Conservation (phyloP, 1,140 invertebrate species). For the Steinernema khuongi region DNA sequence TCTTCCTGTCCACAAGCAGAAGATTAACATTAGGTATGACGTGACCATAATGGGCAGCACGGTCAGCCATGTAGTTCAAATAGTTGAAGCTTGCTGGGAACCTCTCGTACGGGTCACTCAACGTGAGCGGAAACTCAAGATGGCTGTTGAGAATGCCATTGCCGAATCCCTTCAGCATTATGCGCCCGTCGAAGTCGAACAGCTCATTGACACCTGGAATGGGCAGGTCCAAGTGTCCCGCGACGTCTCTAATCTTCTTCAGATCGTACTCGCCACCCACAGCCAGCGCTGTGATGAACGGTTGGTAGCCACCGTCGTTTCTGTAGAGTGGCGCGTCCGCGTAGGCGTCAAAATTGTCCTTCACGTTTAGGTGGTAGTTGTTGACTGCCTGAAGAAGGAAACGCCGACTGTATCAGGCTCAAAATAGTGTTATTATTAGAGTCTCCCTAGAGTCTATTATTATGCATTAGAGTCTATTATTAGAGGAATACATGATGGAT, state of each 20-base stretch:
- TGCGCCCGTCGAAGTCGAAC: conserved; percentile 37
- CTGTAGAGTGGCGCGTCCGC: conserved; percentile 33
- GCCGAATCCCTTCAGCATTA: conserved; percentile 31
- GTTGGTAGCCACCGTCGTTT: conserved; percentile 39
- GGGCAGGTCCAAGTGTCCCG: conserved; percentile 33
- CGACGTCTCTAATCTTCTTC: conserved; percentile 33
- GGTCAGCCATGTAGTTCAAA: conserved; percentile 23
- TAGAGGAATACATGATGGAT: too few species aligned
- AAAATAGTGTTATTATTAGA: too few species aligned
- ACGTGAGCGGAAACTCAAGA: conserved; percentile 34
- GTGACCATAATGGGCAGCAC: conserved; percentile 23
- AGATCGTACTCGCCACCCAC: conserved; percentile 38
- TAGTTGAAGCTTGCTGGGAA: conserved; percentile 26
- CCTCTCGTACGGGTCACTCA: conserved; percentile 35
- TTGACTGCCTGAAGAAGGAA: conserved; percentile 38
- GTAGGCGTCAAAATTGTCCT: conserved; percentile 34
- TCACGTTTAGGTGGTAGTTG: conserved; percentile 24
- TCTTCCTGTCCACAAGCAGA: conserved; percentile 16
- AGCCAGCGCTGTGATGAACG: conserved; percentile 32
- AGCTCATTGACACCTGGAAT: conserved; percentile 36
- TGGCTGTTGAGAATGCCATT: conserved; percentile 25
- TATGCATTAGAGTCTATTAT: too few species aligned
- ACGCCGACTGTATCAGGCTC: too few species aligned
- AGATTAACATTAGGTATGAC: conserved; percentile 25
- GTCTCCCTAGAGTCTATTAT: too few species aligned